phyloP scores from a whole-genome alignment of 2,113 vertebrate species.

The Origma solitaria region DNA sequence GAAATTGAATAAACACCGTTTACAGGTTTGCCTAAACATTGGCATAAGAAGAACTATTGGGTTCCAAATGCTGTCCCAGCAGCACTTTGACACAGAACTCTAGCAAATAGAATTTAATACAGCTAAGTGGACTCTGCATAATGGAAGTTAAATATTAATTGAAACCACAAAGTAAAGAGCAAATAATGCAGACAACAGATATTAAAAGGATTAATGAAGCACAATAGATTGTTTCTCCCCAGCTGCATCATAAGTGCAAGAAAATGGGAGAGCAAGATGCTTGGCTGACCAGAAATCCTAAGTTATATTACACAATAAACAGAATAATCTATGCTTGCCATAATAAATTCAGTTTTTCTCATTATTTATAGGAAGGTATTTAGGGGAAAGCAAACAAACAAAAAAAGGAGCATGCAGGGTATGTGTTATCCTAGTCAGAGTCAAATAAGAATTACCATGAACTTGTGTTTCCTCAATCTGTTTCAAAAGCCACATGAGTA shows the following conservation, averaged over 20 bases:
- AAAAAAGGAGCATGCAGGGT: not conserved
- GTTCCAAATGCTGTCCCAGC: not conserved
- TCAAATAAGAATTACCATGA: not conserved
- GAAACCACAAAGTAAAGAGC: not conserved
- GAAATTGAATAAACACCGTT: not conserved
- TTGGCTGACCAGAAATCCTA: not conserved
- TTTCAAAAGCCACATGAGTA: not conserved
- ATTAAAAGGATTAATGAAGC: slow-evolving; percentile 44
- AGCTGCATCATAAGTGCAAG: not conserved
- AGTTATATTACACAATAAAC: not conserved
- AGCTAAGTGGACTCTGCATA: not conserved
- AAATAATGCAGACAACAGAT: slow-evolving; percentile 45
- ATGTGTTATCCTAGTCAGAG: not conserved
- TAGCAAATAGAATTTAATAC: slow-evolving; percentile 13
- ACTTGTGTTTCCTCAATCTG: not conserved
- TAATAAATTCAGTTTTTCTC: slow-evolving; percentile 8
- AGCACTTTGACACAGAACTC: not conserved
- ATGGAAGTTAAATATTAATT: slow-evolving; percentile 62
- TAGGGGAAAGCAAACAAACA: not conserved
- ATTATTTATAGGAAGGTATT: not conserved
- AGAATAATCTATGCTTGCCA: not conserved
- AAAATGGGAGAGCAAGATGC: not conserved
- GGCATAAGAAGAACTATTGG: not conserved
- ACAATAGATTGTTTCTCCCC: not conserved
- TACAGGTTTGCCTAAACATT: not conserved